Base-by-base conservation (phyloP, 2,797 vertebrate genomes). In the Corythornis leucogaster region DNA sequence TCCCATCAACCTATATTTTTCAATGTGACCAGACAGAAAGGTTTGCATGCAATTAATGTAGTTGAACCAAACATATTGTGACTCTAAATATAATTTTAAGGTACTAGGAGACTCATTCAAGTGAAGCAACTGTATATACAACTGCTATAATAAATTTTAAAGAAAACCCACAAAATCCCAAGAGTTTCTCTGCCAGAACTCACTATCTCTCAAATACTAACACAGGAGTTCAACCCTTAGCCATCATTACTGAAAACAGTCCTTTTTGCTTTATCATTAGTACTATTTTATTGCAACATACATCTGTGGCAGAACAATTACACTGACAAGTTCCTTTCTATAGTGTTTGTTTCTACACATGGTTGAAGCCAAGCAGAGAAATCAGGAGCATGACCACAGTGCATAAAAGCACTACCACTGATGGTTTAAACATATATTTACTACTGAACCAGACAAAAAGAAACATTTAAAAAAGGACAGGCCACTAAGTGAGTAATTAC, bases 1-100 rank as follows among this genome's bases (percentile, higher is more conserved):
- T 86, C 58, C 24, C 46, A 87, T 46, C 11, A 85, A 91, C 86
- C 20, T 71, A 26, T 82, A 96, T 94, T 95, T 93, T 82, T 82
- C 78, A 53, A 9, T 48, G 58, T 70, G 62, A 80, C 62, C 51
- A 85, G 84, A 84, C 3, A 88, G n/a, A 87, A 93, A 92, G 38
- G 35, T 74, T 92, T 93, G 50, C 25, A 73, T 80, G 31, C 38
- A 87, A 74, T 88, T 84, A 90, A 80, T 66, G 31, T 55, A 58
- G 18, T 33, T 87, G 71, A 88, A 91, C 89, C 68, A 85, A 82
- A 84, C 21, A 8, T 57, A 61, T 46, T 76, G 45, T 91, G 74
- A 92, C 71, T 77, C 42, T 19, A 88, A 88, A 58, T 77, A 79
- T 50, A 2, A 43, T 38, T 73, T 80, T 67, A 53, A 82, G 40